Evolutionary conservation across 1,140 invertebrate species (phyloP), one percentile per base, ranked within the genome.

Genomic region (Mamestra configurata): DNA sequence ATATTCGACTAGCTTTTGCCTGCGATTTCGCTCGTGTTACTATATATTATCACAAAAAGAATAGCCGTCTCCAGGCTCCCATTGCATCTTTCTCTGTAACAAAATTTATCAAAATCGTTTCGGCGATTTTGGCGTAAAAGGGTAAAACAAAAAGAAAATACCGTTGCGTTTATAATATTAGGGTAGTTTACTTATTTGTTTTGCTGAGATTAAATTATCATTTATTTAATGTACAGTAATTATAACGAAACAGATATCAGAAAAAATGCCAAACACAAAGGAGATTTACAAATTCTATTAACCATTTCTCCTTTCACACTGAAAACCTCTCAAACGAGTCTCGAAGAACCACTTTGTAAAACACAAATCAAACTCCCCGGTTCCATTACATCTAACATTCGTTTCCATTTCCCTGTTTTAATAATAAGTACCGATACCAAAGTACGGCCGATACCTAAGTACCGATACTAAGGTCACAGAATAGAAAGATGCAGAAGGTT

Each of bases 311-410:
- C 13, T 61, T 61, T 35, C 15, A 61, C 27, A 37, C 24, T 10
- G 59, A 37, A 61, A 61, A 61, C 59, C 59, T 10, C 11, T 57
- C 53, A 57, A 18, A 37, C 31, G 7, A 61, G 59, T 18, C 31
- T 24, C 10, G 53, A n/a, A 37, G 31, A 61, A 61, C 59, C 59
- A 61, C 59, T 61, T 61, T 61, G 27, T 61, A 35, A 35, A 61
- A 61, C 59, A 61, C 31, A 61, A 61, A 61, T 61, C 59, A 61
- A 61, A 61, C 59, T 61, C 59, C 31, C 59, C 31, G 13, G 15
- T 61, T 61, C 59, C 59, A 61, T 37, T 61, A 61, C 59, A 61
- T 35, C n/a, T 61, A 35, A 61, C 27, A 61, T 61, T 61, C 59
- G 59, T 57, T 61, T 61, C 59, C 59, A 37, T 61, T 55, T 35